Base-by-base conservation (phyloP, 2,888 invertebrate genomes). In the Leucania comma region DNA sequence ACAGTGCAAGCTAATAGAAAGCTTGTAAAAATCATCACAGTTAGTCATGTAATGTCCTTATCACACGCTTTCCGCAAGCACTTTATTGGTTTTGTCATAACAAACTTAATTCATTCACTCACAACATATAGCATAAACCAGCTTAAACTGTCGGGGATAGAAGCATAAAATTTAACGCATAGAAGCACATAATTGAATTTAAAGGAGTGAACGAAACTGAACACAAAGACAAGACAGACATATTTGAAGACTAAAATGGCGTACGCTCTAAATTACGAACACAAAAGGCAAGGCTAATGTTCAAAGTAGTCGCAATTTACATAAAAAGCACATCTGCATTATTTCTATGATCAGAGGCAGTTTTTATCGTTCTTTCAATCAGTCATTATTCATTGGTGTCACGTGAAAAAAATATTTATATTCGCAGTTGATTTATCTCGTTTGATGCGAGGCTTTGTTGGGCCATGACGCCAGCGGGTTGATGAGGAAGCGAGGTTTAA, bases 391-490 rank as follows among this genome's bases (percentile, higher is more conserved):
- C 72, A 81, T 76, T 82, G 74, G 70, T 66, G 68, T 81, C 85
- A 82, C 85, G 78, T 75, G 78, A 58, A 72, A 82, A 81, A 75
- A 81, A 81, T 82, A 84, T 84, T 84, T 82, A 72, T 81, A 84
- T 81, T 82, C 72, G 3, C 32, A 72, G 85, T 84, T 78, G 78
- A 84, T 78, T 84, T 82, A 84, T 82, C 83, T 72, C 76, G 72
- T 84, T 84, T 68, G 59, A 73, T 38, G 67, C 64, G 58, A 74
- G 58, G 29, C 35, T 60, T 54, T 68, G 67, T 59, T 26, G 53
- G 70, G 82, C 71, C 50, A 62, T 20, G 12, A 62, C 22, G 54
- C 4, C 12, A 2, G 72, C 61, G 68, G 14, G 3, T 50, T 54
- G 2, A 46, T 0, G 0, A 12, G 12, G 17, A 26, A 63, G 22